Evolutionary conservation across 2,113 vertebrate species (phyloP), one percentile per base, ranked within the genome.

Genomic region (Damaliscus lunatus): DNA sequence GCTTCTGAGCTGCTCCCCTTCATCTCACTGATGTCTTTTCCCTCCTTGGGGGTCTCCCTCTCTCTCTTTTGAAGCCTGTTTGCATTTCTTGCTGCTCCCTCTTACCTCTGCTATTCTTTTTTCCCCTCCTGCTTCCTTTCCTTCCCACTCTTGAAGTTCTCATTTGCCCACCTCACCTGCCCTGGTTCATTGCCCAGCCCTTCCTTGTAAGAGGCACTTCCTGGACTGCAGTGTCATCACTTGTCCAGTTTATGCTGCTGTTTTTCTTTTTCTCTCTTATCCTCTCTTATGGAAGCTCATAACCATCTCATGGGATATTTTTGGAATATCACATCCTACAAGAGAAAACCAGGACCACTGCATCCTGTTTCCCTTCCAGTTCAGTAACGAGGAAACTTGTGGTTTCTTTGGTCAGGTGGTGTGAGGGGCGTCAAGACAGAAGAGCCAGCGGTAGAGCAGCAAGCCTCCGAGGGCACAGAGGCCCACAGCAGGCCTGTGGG

Each of bases 361-460:
- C 19, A 23, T 78, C 74, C 36, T 29, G 1, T 36, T 59, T 55
- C 71, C 29, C n/a, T 82, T 81, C 15, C 23, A 59, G 29, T 40
- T 50, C 43, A 36, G 33, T 97, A 88, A 93, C 3, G 6, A 0
- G 11, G 55, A 31, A 40, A 11, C 59, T 27, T 90, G 3, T 71
- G 97, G 23, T 96, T 77, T 92, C 40, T 93, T 59, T 77, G 90
- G 17, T 33, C 77, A 98, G 97, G 74, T 86, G 88, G 9, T 6
- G 77, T 36, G 53, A 48, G 74, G 82, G 12, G 59, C 64, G 46
- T 77, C 40, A 29, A 57, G 87, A 50, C 7, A 0, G 94, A 93
- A 17, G 94, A 85, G 78, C 77, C 31, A 2, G 0, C 27, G 0
- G 16, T 52, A 3, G 55, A 91, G 83, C 82, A 64, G 59, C 94